Conservation (phyloP, 2,888 invertebrate genomes). For the Scaptodrosophila latifasciaeformis region DNA sequence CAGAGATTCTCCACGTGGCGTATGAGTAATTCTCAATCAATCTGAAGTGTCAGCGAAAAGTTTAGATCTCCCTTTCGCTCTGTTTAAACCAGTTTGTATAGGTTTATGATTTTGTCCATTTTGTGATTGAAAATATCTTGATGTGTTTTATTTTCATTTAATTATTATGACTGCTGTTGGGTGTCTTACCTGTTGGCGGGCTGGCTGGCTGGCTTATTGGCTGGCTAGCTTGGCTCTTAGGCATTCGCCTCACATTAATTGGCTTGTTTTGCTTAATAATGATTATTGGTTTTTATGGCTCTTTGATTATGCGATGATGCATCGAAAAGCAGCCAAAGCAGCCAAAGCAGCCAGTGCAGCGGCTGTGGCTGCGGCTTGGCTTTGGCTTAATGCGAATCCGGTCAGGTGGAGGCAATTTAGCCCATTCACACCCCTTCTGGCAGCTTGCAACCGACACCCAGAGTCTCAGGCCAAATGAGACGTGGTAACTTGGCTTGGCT, state of each 20-base stretch:
- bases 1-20: conserved; percentile 30
- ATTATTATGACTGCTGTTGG: conserved; percentile 39
- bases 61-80: too few relatives aligned
- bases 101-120: too few relatives aligned
- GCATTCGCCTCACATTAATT: conserved; percentile 48
- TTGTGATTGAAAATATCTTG: too few relatives aligned
- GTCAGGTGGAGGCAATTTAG: conserved; percentile 8
- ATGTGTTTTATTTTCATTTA: conserved; percentile 68
- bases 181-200: too few relatives aligned
- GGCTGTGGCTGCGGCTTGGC: conserved; percentile 20
- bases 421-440: neutral
- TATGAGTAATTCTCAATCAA: conserved; percentile 23
- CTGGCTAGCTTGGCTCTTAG: too few relatives aligned
- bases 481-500: neutral
- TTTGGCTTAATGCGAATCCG: conserved; percentile 37
- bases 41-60: too few relatives aligned
- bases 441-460: conserved; percentile 1
- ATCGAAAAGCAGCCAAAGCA: conserved; percentile 42
- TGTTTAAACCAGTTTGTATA: too few relatives aligned
- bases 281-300: conserved; percentile 67
- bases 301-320: conserved; percentile 68
- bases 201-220: too few relatives aligned
- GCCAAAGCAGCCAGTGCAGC: too few relatives aligned
- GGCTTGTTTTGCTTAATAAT: conserved; percentile 68
- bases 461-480: neutral